Conservation (phyloP, 2,888 invertebrate genomes). For the Lepidocyrtoides sp. region DNA sequence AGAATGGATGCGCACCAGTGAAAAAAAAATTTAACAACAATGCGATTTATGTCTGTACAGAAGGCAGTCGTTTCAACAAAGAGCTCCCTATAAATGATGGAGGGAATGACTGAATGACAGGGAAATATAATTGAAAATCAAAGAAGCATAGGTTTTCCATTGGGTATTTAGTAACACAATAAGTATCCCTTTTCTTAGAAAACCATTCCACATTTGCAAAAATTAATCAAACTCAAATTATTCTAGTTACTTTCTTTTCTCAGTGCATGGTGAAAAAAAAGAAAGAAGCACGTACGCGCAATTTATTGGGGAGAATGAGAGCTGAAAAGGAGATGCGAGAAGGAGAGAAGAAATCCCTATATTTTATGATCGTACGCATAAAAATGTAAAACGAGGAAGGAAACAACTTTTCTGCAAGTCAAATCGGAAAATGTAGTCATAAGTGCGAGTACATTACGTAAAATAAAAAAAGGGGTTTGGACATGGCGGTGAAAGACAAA, state of each 20-base stretch:
- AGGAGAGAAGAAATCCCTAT: not conserved
- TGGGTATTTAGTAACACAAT: not conserved
- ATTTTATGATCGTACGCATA: not conserved
- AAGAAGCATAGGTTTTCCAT: slow-evolving; percentile 18
- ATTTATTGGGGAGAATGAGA: too few species aligned
- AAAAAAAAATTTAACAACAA: not conserved
- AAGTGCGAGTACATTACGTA: not conserved
- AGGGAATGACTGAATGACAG: not conserved
- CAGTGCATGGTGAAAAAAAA: not conserved
- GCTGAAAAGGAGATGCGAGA: not conserved
- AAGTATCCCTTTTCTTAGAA: not conserved
- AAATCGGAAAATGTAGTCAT: not conserved
- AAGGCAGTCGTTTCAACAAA: too few species aligned
- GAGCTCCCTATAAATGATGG: too few species aligned
- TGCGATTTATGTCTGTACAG: too few species aligned
- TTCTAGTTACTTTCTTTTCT: not conserved
- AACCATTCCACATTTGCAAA: slow-evolving; percentile 17
- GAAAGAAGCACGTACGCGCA: not conserved
- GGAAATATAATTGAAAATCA: slow-evolving; percentile 40
- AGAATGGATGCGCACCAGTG: not conserved
- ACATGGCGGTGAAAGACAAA: not conserved
- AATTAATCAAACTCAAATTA: not conserved
- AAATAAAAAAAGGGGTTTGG: not conserved
- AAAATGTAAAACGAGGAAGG: not conserved
- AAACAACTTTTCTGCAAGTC: too few species aligned